Evolutionary conservation across 2,797 vertebrate species (phyloP).

Genomic region (Eulemur rubriventer): DNA sequence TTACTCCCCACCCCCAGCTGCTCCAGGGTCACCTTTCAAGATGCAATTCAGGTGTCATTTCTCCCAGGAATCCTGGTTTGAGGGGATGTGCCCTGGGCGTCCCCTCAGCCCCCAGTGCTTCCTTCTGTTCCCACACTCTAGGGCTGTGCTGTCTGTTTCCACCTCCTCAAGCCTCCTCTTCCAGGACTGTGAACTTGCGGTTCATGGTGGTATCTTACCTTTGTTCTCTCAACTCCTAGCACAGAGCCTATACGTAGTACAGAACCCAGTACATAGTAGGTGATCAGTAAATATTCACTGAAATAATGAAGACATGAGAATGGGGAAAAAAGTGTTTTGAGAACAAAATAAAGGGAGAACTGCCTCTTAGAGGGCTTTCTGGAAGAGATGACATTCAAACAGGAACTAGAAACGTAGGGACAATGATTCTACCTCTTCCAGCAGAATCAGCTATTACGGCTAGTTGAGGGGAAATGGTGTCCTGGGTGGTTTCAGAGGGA

Average conservation of each 20-base stretch:
- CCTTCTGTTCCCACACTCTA: neutral
- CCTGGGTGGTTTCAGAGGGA: neutral
- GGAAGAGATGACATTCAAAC: neutral
- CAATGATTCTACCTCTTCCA: neutral
- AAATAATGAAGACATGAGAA: neutral
- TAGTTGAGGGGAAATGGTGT: neutral
- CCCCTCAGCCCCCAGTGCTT: neutral
- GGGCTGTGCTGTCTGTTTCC: neutral
- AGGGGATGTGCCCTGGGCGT: neutral
- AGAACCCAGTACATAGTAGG: neutral
- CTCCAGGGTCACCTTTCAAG: neutral
- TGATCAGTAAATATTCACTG: neutral
- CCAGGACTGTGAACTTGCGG: neutral
- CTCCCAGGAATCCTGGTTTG: neutral
- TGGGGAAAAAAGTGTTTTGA: neutral
- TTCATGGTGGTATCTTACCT: neutral
- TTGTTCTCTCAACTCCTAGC: neutral
- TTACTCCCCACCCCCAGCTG: neutral
- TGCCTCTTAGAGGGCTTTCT: neutral
- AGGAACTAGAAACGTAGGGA: neutral
- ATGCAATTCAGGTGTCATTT: neutral
- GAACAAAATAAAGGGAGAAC: neutral
- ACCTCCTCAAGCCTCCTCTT: neutral
- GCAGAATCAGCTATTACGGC: neutral
- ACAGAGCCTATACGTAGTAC: neutral